phyloP scores from a whole-genome alignment of 2,888 invertebrate genomes.

The Agrilus biguttatus region DNA sequence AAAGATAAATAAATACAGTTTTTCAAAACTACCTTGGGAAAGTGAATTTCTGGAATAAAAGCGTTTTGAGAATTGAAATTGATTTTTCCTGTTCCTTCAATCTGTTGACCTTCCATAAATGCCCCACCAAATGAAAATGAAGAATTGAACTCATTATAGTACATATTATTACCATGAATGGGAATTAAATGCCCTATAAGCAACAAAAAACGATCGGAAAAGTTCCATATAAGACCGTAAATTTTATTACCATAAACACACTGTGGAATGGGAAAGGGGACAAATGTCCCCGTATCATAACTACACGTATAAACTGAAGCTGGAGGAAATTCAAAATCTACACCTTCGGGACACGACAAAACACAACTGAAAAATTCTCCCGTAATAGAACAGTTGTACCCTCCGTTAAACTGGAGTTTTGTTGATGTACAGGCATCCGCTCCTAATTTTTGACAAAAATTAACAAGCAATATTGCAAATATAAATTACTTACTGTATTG shows the following conservation, averaged over 20 bases:
- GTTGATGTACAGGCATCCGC: slow-evolving; percentile 43
- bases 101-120: too few species aligned
- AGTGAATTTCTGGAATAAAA: too few species aligned
- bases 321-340: slow-evolving; percentile 45
- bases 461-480: background rate
- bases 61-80: too few species aligned
- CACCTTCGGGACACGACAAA: slow-evolving; percentile 50
- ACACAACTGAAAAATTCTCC: slow-evolving; percentile 45
- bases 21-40: too few species aligned
- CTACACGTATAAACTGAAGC: slow-evolving; percentile 49
- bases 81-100: too few species aligned
- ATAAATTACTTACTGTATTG: slow-evolving; percentile 42
- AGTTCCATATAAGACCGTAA: too few species aligned
- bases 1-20: background rate
- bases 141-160: too few species aligned
- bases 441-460: slow-evolving; percentile 28
- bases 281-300: slow-evolving; percentile 49
- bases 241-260: slow-evolving; percentile 45
- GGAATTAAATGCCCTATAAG: too few species aligned
- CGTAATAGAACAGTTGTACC: slow-evolving; percentile 54
- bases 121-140: too few species aligned
- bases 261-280: slow-evolving; percentile 56
- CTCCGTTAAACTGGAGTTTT: slow-evolving; percentile 61
- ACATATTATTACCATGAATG: too few species aligned
- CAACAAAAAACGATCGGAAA: too few species aligned